These are phyloP conservation scores for Ips nitidus DNA, from an alignment of 1,140 invertebrate genomes.

Conservation along the genomic window DNA sequence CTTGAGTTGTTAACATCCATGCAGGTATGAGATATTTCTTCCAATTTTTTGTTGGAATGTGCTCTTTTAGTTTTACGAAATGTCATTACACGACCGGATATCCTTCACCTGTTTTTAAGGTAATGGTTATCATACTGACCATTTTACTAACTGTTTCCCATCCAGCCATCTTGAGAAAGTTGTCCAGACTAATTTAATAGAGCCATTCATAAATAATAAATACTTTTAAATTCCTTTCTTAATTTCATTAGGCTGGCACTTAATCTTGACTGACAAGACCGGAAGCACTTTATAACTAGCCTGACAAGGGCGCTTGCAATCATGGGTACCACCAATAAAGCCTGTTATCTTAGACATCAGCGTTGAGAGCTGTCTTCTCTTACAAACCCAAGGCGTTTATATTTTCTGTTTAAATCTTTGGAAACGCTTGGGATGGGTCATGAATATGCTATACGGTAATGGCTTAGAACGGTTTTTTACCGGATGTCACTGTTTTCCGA, in stretches of 20 bases:
- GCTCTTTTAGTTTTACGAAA: too few relatives aligned
- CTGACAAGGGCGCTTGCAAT: slow-evolving; percentile 25
- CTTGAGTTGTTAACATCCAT: too few relatives aligned
- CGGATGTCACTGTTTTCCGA: neutral
- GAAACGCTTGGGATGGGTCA: too few relatives aligned
- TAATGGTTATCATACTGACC: too few relatives aligned
- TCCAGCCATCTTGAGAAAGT: too few relatives aligned
- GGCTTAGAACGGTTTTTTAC: neutral
- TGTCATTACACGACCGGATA: too few relatives aligned
- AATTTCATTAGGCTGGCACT: slow-evolving; percentile 18
- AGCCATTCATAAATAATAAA: slow-evolving; percentile 19
- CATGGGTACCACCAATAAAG: slow-evolving; percentile 23
- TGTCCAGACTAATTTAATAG: neutral
- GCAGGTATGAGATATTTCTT: too few relatives aligned
- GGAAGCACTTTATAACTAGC: slow-evolving; percentile 26
- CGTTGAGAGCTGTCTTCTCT: slow-evolving; percentile 22
- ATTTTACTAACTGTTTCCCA: too few relatives aligned
- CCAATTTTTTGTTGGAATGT: too few relatives aligned
- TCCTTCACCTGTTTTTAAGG: too few relatives aligned
- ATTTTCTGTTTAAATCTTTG: too few relatives aligned
- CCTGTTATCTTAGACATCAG: slow-evolving; percentile 16
- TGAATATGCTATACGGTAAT: too few relatives aligned
- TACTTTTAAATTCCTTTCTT: slow-evolving; percentile 11
- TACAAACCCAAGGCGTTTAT: neutral
- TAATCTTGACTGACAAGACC: slow-evolving; percentile 24